These are phyloP conservation scores for Limnothrissa miodon DNA, from an alignment of 2,113 vertebrate species.

Conservation along the genomic window DNA sequence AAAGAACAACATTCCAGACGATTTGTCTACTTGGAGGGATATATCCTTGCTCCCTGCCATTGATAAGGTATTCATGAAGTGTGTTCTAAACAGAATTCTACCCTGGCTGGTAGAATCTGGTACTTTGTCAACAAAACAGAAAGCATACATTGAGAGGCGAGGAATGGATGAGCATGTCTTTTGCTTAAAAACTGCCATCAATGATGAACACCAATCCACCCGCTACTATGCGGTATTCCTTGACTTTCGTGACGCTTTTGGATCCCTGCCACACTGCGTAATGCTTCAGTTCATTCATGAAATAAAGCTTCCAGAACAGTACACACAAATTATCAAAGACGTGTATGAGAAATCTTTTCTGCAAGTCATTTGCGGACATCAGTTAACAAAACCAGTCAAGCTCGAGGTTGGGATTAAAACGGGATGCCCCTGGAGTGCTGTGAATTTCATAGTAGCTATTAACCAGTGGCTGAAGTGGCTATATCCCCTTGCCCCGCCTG, in stretches of 20 bases:
- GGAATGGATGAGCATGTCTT: too few relatives aligned
- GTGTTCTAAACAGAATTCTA: too few relatives aligned
- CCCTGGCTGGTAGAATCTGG: too few relatives aligned
- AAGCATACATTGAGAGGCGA: too few relatives aligned
- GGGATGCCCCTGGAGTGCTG: not conserved
- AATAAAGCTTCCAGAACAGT: not conserved
- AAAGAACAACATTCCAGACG: not conserved
- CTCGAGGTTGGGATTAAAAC: not conserved
- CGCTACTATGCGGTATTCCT: too few relatives aligned
- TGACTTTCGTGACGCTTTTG: too few relatives aligned
- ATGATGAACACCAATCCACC: too few relatives aligned
- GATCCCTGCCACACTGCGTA: too few relatives aligned
- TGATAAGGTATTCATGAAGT: too few relatives aligned
- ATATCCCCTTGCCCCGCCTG: not conserved
- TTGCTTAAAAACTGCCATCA: too few relatives aligned
- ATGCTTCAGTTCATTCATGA: too few relatives aligned
- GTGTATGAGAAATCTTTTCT: not conserved
- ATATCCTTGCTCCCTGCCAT: not conserved
- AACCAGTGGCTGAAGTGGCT: not conserved
- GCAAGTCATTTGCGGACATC: not conserved
- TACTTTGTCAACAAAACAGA: too few relatives aligned
- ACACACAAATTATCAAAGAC: not conserved
- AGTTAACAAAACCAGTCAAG: not conserved
- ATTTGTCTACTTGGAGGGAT: not conserved
- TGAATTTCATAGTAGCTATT: not conserved